Base-by-base conservation (phyloP, 2,113 vertebrate species). In the Rhinolophus ferrumequinum region DNA sequence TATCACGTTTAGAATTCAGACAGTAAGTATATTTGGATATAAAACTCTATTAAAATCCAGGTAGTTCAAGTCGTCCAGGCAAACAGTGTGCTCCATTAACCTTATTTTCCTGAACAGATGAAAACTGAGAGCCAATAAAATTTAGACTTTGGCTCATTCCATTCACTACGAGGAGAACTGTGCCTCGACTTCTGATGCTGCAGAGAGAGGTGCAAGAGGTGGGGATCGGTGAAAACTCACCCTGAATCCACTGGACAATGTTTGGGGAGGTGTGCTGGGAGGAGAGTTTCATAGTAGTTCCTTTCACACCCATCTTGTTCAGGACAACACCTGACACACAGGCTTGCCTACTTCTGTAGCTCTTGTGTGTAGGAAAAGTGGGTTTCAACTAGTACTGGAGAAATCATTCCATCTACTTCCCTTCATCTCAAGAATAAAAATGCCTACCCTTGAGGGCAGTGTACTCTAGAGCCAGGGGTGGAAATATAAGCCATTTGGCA, bases 171-270 rank as follows among this genome's bases (percentile, higher is more conserved):
- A 88, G 47, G 38, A 79, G 54, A 88, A 52, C 21, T 18, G 21
- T 50, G 54, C 10, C 15, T 38, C 26, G 35, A 3, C 11, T n/a
- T 80, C 6, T 50, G 89, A 84, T 19, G n/a, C 18, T 28, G 11
- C 50, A 15, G 41, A 10, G 5, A 15, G 41, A 10, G 5, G n/a
- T 66, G 5, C 0, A 12, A 13, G 6, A 3, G 0, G 47, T 50
- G 1, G 8, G 28, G 12, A 11, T 13, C 47, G 12, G 18, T 2
- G 50, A 67, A 18, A 30, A 3, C 41, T 58, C 72, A 50, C 60
- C 52, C n/a, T 64, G 9, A 69, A 21, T 8, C 47, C 13, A 4
- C 26, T 33, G 64, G 13, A 44, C 56, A 22, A 2, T 16, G 5
- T 41, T 18, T 79, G 70, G 62, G 6, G 22, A 8, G 3, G 8